Conservation (phyloP, 2,888 invertebrate genomes). For the Polydrusus tereticollis region DNA sequence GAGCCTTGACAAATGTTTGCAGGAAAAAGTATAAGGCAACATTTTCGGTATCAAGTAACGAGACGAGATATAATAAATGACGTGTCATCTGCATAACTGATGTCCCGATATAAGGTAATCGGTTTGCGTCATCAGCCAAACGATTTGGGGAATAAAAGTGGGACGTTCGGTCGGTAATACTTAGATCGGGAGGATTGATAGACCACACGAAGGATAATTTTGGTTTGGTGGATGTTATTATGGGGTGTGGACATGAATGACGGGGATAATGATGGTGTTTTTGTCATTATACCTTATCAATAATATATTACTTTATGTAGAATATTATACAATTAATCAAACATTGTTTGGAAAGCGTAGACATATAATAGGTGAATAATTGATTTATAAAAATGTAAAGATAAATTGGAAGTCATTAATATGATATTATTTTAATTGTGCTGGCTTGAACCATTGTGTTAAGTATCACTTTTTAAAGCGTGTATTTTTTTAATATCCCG, state of each 20-base stretch:
- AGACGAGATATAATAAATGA: slow-evolving; percentile 47
- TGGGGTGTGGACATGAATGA: background rate
- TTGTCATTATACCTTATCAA: background rate
- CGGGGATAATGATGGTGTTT: background rate
- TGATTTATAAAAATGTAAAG: too few species aligned
- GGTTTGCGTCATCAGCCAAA: slow-evolving; percentile 39
- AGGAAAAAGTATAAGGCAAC: slow-evolving; percentile 43
- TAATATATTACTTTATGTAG: too few species aligned
- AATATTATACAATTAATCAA: too few species aligned
- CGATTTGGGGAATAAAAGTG: slow-evolving; percentile 26
- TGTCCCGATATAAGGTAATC: slow-evolving; percentile 45
- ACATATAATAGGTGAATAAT: too few species aligned
- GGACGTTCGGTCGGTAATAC: slow-evolving; percentile 1
- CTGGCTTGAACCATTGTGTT: too few species aligned
- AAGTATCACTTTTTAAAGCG: too few species aligned
- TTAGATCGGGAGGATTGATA: slow-evolving; percentile 9
- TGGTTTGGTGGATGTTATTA: background rate
- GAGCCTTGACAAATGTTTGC: slow-evolving; percentile 40
- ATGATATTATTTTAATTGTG: too few species aligned
- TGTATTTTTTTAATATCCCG: too few species aligned
- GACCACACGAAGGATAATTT: slow-evolving; percentile 3
- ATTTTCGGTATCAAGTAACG: slow-evolving; percentile 46
- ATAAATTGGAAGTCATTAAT: too few species aligned
- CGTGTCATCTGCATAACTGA: slow-evolving; percentile 49
- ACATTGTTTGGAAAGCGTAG: too few species aligned